Percentiles rank a stretch among this genome's conserved stretches.
These are phyloP conservation scores for Atherix ibis DNA, from an alignment of 2,888 invertebrate species.

Conservation along the genomic window DNA sequence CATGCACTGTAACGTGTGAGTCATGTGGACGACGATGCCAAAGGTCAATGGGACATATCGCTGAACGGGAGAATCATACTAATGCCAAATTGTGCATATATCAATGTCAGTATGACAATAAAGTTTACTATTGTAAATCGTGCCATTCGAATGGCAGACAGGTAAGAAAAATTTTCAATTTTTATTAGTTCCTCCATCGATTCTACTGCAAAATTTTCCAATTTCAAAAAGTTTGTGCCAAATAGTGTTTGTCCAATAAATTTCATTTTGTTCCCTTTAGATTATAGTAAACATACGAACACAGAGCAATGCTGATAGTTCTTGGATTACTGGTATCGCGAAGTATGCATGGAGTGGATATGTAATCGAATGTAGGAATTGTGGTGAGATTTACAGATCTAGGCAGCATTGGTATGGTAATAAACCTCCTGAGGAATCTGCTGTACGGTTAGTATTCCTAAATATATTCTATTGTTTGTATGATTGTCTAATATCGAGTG, in stretches of 20 bases:
- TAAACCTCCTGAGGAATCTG: constrained; percentile 50
- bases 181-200: too few species aligned
- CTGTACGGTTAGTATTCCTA: constrained; percentile 33
- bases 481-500: too few species aligned
- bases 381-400: constrained; percentile 41
- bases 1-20: constrained; percentile 53
- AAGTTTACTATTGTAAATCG: constrained; percentile 45
- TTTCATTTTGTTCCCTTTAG: not conserved
- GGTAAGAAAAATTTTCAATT: too few species aligned
- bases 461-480: not conserved
- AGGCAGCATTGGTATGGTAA: constrained; percentile 72
- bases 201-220: too few species aligned
- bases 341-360: constrained; percentile 67
- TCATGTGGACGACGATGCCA: constrained; percentile 49
- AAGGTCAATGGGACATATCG: constrained; percentile 49
- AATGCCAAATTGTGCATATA: constrained; percentile 36
- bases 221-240: too few species aligned
- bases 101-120: constrained; percentile 61
- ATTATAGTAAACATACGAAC: constrained; percentile 6
- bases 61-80: constrained; percentile 42
- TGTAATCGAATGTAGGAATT: constrained; percentile 58
- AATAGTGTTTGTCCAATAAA: too few species aligned
- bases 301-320: constrained; percentile 27
- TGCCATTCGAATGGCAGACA: constrained; percentile 43
- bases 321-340: constrained; percentile 53